Evolutionary conservation across 2,113 vertebrate species (phyloP).

Genomic region (Brienomyrus longianalis): DNA sequence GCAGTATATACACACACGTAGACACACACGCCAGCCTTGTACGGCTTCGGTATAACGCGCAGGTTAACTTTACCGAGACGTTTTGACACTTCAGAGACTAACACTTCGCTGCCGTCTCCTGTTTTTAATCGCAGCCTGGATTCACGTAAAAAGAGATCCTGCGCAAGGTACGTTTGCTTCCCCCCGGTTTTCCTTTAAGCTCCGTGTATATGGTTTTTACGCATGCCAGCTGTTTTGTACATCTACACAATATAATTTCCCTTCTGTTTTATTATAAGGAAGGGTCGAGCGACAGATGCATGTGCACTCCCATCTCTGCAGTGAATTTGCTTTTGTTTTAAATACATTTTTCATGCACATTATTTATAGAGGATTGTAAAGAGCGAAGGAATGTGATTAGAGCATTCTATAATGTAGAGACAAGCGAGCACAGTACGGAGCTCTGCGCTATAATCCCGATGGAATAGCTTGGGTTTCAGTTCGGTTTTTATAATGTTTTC

Average conservation of each 20-base stretch:
- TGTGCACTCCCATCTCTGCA: not conserved
- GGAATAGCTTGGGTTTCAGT: not conserved
- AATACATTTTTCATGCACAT: not conserved
- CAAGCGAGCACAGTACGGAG: not conserved
- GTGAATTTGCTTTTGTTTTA: not conserved
- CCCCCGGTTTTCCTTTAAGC: not conserved
- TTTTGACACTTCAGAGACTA: slow-evolving; percentile 17
- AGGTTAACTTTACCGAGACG: slow-evolving; percentile 30
- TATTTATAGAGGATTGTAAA: not conserved
- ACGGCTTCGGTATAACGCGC: slow-evolving; percentile 17
- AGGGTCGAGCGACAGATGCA: not conserved
- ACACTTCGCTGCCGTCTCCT: not conserved
- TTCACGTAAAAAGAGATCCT: slow-evolving; percentile 30
- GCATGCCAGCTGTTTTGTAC: not conserved
- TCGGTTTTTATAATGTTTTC: not conserved
- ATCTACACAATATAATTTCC: slow-evolving; percentile 7
- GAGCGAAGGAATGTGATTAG: slow-evolving; percentile 1
- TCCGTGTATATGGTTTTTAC: not conserved
- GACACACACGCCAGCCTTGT: not conserved
- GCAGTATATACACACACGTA: not conserved
- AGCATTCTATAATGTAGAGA: not conserved
- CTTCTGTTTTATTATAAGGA: not conserved
- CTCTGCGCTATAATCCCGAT: not conserved
- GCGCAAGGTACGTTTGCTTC: slow-evolving; percentile 31
- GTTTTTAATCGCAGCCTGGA: slow-evolving; percentile 19